Evolutionary conservation across 2,113 vertebrate species (phyloP).

Genomic region (Misgurnus anguillicaudatus): DNA sequence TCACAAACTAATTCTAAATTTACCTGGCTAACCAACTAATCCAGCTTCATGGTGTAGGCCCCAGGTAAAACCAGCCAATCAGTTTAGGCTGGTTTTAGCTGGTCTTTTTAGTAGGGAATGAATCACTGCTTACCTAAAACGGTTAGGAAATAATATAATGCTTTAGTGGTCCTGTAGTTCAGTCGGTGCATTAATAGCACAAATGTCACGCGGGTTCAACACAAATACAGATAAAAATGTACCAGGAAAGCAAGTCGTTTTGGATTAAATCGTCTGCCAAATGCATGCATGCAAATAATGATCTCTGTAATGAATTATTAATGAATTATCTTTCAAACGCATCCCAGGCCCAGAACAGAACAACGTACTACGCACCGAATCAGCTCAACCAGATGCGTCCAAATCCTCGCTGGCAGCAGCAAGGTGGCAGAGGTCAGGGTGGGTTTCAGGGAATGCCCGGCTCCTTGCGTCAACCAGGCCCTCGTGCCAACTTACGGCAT

Average conservation of each 20-base stretch:
- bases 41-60: no score
- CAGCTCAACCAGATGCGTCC: constrained; percentile 96
- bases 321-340: background rate
- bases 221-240: no score
- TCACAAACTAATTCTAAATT: no score
- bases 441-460: constrained; percentile 92
- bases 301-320: background rate
- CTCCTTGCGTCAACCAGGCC: constrained; percentile 91
- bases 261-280: no score
- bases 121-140: no score
- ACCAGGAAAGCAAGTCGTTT: no score
- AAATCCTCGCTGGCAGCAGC: constrained; percentile 95
- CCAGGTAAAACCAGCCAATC: no score
- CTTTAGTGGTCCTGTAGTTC: no score
- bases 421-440: constrained; percentile 94
- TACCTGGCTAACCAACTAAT: no score
- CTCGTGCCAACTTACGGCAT: constrained; percentile 87
- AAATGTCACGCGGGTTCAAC: background rate
- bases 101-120: no score
- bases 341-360: constrained; percentile 90
- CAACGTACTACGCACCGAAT: constrained; percentile 95
- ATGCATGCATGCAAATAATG: background rate
- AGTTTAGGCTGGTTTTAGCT: no score
- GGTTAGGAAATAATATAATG: no score
- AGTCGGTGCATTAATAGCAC: background rate